phyloP scores from a whole-genome alignment of 2,888 invertebrate species.

The Leptura quadrifasciata region DNA sequence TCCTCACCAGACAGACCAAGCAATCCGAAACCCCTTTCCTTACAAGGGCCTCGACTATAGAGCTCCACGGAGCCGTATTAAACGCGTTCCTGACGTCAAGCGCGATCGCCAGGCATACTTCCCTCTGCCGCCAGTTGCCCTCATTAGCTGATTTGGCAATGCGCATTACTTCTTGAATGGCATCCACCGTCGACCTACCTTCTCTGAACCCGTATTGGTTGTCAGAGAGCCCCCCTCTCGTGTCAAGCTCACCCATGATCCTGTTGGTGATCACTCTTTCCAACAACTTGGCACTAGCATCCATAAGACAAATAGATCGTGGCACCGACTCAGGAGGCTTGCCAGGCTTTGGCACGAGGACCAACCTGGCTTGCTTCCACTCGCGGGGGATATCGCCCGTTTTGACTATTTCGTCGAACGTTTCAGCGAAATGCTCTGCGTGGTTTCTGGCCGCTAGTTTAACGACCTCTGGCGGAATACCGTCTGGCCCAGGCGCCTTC shows the following conservation, averaged over 20 bases:
- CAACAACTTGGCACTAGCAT: too few species aligned
- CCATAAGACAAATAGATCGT: background rate
- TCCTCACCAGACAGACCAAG: slow-evolving; percentile 23
- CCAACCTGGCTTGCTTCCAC: too few species aligned
- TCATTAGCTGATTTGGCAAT: background rate
- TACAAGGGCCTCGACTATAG: slow-evolving; percentile 29
- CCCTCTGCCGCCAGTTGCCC: slow-evolving; percentile 33
- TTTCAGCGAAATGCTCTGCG: too few species aligned
- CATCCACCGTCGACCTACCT: slow-evolving; percentile 24
- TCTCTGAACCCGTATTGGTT: too few species aligned
- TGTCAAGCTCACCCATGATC: background rate
- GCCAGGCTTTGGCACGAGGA: background rate
- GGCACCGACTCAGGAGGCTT: background rate
- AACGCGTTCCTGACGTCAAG: slow-evolving; percentile 37
- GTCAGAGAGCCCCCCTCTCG: background rate
- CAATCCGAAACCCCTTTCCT: slow-evolving; percentile 9
- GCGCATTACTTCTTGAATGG: slow-evolving; percentile 11
- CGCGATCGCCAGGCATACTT: slow-evolving; percentile 19
- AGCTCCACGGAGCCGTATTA: too few species aligned
- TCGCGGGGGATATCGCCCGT: too few species aligned
- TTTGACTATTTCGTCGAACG: too few species aligned
- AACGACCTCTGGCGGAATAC: too few species aligned
- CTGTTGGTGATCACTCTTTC: background rate
- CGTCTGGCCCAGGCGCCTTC: too few species aligned
- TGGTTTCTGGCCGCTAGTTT: too few species aligned